These are phyloP conservation scores for Brachymystax lenok DNA, from an alignment of 2,797 vertebrate species.

Conservation along the genomic window DNA sequence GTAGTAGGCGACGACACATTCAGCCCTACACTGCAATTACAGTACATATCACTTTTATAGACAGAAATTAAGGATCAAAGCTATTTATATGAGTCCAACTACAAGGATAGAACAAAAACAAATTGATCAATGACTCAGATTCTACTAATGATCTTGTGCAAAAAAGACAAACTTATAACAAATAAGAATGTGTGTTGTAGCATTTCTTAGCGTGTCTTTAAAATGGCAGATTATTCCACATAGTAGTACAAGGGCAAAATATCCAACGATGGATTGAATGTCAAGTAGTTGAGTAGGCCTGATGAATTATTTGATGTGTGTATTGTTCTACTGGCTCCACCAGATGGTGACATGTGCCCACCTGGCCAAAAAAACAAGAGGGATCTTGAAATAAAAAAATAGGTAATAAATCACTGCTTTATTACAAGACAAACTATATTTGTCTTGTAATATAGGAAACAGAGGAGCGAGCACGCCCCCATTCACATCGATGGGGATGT, in stretches of 20 bases:
- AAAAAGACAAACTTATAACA: background rate
- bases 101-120: background rate
- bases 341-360: slow-evolving; percentile 64
- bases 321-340: slow-evolving; percentile 33
- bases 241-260: background rate
- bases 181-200: background rate
- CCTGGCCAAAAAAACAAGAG: background rate
- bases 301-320: background rate
- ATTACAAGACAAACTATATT: too few species aligned
- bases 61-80: background rate
- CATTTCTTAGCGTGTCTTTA: too few species aligned
- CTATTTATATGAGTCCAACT: background rate
- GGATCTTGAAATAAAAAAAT: too few species aligned
- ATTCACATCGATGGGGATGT: too few species aligned
- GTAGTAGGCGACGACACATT: slow-evolving; percentile 20
- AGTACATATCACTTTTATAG: slow-evolving; percentile 28
- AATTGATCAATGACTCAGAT: background rate
- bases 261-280: background rate
- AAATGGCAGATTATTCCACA: too few species aligned
- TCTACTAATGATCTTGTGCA: background rate
- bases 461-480: too few species aligned
- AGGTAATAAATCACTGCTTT: too few species aligned
- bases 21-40: slow-evolving; percentile 13
- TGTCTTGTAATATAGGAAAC: too few species aligned
- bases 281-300: background rate